phyloP scores from a whole-genome alignment of 2,888 invertebrate species.

The Muschampia plurimacula region DNA sequence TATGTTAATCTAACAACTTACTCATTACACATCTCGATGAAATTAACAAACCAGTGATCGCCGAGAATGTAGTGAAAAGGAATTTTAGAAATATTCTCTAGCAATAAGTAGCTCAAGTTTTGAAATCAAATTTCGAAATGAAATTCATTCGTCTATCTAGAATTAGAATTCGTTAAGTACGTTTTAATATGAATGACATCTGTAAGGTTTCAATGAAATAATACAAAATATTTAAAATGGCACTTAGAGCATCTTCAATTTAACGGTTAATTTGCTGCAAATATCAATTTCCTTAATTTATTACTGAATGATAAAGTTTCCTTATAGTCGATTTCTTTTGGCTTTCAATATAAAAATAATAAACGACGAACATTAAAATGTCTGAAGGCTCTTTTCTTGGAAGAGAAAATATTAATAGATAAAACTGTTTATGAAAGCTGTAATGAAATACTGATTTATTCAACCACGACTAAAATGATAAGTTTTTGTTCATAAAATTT shows the following conservation, averaged over 20 bases:
- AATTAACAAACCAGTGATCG: background rate
- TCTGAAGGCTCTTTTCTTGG: background rate
- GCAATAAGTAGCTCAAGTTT: conserved; percentile 38
- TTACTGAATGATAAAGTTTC: background rate
- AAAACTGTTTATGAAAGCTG: background rate
- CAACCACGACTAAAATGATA: background rate
- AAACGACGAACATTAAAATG: background rate
- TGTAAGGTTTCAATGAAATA: background rate
- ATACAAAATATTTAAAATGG: background rate
- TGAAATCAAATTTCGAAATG: conserved; percentile 38
- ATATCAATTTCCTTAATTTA: background rate
- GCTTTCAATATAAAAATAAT: background rate
- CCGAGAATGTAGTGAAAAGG: conserved; percentile 2
- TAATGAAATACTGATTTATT: background rate
- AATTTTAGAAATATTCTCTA: conserved; percentile 26
- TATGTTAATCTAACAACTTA: conserved; percentile 22
- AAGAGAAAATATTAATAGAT: background rate
- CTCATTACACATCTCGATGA: conserved; percentile 12
- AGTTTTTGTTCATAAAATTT: background rate
- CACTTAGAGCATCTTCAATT: background rate
- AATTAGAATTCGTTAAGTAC: conserved; percentile 9
- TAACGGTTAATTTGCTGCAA: conserved; percentile 3
- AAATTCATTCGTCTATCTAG: conserved; percentile 21
- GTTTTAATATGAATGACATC: conserved; percentile 5
- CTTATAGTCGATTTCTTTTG: background rate